Evolutionary conservation across 2,888 invertebrate species (phyloP), one percentile per base, ranked within the genome.

Genomic region (Ametastegia equiseti): DNA sequence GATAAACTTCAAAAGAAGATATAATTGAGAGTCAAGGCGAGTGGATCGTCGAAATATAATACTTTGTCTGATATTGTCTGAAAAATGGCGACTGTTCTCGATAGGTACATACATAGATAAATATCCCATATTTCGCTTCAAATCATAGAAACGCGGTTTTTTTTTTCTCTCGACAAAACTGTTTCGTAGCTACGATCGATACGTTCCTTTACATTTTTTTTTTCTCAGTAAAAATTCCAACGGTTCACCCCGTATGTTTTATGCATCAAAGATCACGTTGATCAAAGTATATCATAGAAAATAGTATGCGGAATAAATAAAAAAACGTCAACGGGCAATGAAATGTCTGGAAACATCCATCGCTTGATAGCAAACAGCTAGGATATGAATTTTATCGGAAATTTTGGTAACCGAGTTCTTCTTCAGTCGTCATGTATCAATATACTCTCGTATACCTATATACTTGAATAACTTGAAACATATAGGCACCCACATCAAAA

Each of bases 1-100:
- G 42, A n/a, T 19, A 54, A 4, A 65, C 39, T 36, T 19, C 19
- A n/a, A 65, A 65, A 33, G 3, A 60, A 39, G 15, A n/a, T 19
- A 19, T 71, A 71, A 42, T 69, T 69, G 13, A 69, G 27, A 47
- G 45, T 30, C 69, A 45, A 71, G 69, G 27, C n/a, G 2, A n/a
- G n/a, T n/a, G n/a, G 15, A 4, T 45, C 69, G 69, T 71, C 7
- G n/a, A n/a, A 65, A 19, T n/a, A n/a, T 39, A 1, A 19, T 0
- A 39, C 11, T 36, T 33, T 11, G n/a, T 39, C 39, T 15, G 15
- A 9, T 60, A 60, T 13, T 30, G 4, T 30, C n/a, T 60, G 3
- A 60, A 60, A 60, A 23, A 27, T 60, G 60, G 27, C 60, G n/a
- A n/a, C n/a, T n/a, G n/a, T n/a, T n/a, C n/a, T n/a, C n/a, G n/a